A percentile compares a stretch with the other conserved stretches of the same genome.
These are phyloP conservation scores for Theonella swinhoei DNA, from an alignment of 37 sponge, comb jelly and placozoan species.

Conservation along the genomic window DNA sequence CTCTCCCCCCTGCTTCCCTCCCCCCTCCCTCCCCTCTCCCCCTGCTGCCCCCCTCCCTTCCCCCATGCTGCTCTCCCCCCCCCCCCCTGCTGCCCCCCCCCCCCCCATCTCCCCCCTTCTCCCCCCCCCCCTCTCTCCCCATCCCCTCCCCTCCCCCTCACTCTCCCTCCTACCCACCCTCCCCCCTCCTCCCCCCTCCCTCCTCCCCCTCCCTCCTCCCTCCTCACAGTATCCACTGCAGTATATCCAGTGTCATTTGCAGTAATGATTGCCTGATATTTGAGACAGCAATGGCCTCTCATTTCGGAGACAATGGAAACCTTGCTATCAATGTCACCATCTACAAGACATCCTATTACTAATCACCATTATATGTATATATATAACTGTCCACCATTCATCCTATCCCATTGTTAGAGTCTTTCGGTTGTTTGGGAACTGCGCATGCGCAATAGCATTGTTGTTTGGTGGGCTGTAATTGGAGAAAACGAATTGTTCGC, in stretches of 20 bases:
- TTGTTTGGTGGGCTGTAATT: no score
- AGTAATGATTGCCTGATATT: conserved; percentile 93
- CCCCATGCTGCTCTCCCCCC: not conserved
- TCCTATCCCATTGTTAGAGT: no score
- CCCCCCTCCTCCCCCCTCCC: no score
- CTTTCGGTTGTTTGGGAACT: no score
- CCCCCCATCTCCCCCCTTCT: conserved; percentile 14
- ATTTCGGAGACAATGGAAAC: conserved; percentile 95
- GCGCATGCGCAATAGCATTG: no score
- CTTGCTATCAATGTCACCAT: conserved; percentile 96
- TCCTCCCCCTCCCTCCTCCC: no score
- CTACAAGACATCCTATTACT: conserved; percentile 25
- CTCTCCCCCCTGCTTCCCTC: not conserved
- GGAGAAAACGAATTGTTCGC: no score
- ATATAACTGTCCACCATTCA: no score
- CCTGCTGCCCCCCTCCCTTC: not conserved
- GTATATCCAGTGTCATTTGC: conserved; percentile 81
- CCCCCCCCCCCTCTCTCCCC: not conserved
- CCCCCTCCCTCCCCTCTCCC: not conserved
- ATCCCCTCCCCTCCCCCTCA: not conserved
- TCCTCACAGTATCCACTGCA: conserved; percentile 92
- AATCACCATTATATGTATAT: no score
- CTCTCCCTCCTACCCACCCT: no score
- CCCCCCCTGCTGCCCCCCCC: not conserved
- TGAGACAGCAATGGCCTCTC: conserved; percentile 89